Base-by-base conservation (phyloP, 2,113 vertebrate genomes). In the Tenrec ecaudatus region DNA sequence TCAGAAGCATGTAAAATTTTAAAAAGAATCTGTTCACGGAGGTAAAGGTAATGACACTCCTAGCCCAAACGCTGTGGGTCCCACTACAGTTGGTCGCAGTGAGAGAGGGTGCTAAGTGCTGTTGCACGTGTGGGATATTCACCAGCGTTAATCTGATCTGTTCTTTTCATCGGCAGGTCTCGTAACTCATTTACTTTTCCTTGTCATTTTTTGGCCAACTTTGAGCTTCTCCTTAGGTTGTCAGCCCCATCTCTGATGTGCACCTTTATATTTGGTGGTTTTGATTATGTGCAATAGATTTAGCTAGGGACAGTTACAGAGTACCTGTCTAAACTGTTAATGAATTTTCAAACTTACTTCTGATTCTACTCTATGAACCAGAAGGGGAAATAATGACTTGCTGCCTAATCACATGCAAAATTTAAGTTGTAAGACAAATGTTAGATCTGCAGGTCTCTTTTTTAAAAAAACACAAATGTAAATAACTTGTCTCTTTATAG, bases 391-490 rank as follows among this genome's bases (percentile, higher is more conserved):
- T 25, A 85, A 89, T 53, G 58, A 86, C 31, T 89, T 81, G 81
- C 60, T 43, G 38, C 69, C 38, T 62, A 38, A 69, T 38, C 31
- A 82, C 31, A 83, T 64, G 40, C 9, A 17, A 92, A 90, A 29
- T 33, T 8, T 36, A 69, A 71, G 73, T 11, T 29, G 15, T 47
- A 15, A 58, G n/a, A 90, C 64, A 79, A 64, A 71, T 23, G 6
- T 17, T 43, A 75, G 40, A 16, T 43, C 29, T 87, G 43, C 2
- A 66, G 22, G 64, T 66, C 29, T 87, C 75, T 58, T 83, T 87
- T 90, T 73, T n/a, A n/a, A n/a, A n/a, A n/a, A n/a, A n/a, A 95
- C 87, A 64, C 33, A 90, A 82, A 75, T 82, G 38, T 79, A 73
- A 90, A 43, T 79, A 79, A 73, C 23, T 68, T 60, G 29, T 73